These are phyloP conservation scores for Lycocorax pyrrhopterus DNA, from an alignment of 2,113 vertebrate species.

Conservation along the genomic window DNA sequence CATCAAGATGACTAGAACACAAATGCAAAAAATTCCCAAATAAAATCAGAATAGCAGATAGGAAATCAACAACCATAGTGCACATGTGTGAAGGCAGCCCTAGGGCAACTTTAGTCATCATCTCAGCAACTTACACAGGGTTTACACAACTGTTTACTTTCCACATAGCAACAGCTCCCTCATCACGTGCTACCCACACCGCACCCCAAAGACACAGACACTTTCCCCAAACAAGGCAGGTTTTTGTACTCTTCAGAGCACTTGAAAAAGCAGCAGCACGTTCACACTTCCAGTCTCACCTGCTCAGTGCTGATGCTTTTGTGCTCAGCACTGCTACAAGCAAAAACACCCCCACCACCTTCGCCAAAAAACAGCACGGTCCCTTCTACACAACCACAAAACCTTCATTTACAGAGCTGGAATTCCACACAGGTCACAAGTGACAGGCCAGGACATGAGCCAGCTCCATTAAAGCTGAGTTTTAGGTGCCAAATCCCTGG, in stretches of 20 bases:
- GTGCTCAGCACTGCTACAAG: accelerated
- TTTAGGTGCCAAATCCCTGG: background rate
- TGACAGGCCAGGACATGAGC: accelerated
- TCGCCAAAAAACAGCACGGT: accelerated
- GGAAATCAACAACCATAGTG: background rate
- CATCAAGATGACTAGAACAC: background rate
- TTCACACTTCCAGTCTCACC: background rate
- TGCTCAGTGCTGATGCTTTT: accelerated
- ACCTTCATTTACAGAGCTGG: accelerated
- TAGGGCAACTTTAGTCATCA: background rate
- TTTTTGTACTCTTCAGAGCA: accelerated
- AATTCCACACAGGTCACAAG: accelerated
- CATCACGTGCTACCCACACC: background rate
- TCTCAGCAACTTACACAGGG: background rate
- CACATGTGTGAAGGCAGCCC: background rate
- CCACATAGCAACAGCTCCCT: background rate
- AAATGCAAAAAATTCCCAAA: background rate
- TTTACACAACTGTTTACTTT: background rate
- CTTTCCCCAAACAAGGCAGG: background rate
- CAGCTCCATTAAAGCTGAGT: background rate
- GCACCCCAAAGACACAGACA: background rate
- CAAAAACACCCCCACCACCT: accelerated
- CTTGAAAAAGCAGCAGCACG: background rate
- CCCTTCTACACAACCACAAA: background rate
- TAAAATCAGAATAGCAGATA: background rate